A percentile compares a stretch with the other conserved stretches of the same genome.
Evolutionary conservation across 2,113 vertebrate genomes (phyloP).

Genomic region (Diphyllodes magnificus): DNA sequence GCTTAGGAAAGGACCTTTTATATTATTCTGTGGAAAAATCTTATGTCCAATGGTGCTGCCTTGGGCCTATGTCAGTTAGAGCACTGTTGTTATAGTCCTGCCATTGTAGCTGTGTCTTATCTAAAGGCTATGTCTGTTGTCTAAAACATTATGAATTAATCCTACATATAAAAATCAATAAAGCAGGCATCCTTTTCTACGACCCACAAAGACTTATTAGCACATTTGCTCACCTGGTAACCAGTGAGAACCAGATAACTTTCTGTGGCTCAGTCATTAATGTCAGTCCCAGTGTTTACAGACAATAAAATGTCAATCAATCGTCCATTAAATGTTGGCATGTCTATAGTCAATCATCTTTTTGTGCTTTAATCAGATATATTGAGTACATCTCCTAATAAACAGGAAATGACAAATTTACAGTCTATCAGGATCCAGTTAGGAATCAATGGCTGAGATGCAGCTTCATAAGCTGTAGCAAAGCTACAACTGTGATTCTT

Average conservation of each 20-base stretch:
- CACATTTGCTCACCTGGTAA: not conserved
- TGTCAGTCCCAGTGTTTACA: not conserved
- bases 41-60: not conserved
- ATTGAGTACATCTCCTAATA: not conserved
- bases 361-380: not conserved
- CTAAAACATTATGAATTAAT: not conserved
- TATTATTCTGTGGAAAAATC: not conserved
- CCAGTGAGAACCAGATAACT: not conserved
- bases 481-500: not conserved
- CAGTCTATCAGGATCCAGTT: not conserved
- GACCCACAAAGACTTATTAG: not conserved
- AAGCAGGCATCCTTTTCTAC: not conserved
- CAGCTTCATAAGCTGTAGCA: not conserved
- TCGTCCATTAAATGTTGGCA: not conserved
- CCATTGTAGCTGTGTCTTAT: not conserved
- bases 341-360: not conserved
- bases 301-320: not conserved
- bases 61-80: not conserved
- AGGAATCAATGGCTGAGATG: not conserved
- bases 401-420: not conserved
- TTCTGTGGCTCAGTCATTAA: not conserved
- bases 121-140: not conserved
- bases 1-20: not conserved
- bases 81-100: not conserved
- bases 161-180: not conserved